phyloP scores from a whole-genome alignment of 2,888 invertebrate species.

The Caenorhabditis becei region DNA sequence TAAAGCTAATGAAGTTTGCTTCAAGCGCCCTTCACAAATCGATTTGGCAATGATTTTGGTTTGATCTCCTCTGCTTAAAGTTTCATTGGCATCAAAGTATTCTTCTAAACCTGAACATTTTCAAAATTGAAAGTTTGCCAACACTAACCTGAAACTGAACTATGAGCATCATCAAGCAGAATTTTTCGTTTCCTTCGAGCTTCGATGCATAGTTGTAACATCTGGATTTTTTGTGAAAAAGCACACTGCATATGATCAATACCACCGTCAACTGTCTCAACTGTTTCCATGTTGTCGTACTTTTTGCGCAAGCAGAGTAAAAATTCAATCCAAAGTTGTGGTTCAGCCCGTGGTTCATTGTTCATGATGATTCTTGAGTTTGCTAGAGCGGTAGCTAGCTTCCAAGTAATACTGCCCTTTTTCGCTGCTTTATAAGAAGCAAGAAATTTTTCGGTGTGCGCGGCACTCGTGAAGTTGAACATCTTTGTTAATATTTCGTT shows the following conservation, averaged over 20 bases:
- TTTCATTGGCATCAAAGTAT: conserved; percentile 86
- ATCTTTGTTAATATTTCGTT: conserved; percentile 26
- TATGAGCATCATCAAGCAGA: conserved; percentile 56
- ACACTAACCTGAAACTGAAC: conserved; percentile 13
- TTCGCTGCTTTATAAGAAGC: conserved; percentile 37
- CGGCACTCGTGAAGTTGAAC: conserved; percentile 9
- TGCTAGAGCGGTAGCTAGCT: conserved; percentile 22
- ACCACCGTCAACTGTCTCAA: conserved; percentile 85
- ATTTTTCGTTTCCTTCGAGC: conserved; percentile 81
- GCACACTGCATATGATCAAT: conserved; percentile 85
- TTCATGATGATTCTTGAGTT: conserved; percentile 31
- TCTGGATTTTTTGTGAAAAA: conserved; percentile 93
- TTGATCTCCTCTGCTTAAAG: conserved; percentile 10
- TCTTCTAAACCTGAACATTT: conserved; percentile 84
- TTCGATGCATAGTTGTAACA: conserved; percentile 86
- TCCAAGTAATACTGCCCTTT: conserved; percentile 7
- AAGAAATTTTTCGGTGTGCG: not conserved
- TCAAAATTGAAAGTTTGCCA: not conserved
- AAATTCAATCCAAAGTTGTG: conserved; percentile 90
- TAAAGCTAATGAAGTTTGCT: conserved; percentile 18
- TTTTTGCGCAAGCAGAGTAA: conserved; percentile 91
- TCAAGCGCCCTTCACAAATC: conserved; percentile 24
- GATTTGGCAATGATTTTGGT: not conserved
- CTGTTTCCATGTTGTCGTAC: conserved; percentile 89
- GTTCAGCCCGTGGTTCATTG: conserved; percentile 34